Conservation (phyloP, 2,113 vertebrate genomes). For the Nesogale talazaci region DNA sequence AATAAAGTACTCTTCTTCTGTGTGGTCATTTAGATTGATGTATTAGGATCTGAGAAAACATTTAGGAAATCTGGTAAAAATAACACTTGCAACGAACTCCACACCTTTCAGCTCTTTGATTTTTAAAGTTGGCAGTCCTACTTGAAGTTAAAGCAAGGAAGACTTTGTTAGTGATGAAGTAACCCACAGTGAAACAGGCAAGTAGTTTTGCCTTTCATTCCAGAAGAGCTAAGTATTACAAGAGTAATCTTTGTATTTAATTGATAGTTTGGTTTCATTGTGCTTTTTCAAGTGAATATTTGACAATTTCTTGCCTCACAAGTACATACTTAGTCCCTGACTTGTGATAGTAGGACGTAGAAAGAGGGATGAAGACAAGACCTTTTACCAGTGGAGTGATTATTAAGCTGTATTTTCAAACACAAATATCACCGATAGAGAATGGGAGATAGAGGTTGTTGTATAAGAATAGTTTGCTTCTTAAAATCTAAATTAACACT, state of each 20-base stretch:
- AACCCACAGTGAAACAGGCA: slow-evolving; percentile 12
- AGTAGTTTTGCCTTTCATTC: not conserved
- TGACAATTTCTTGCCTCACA: not conserved
- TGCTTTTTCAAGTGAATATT: not conserved
- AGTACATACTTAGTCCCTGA: not conserved
- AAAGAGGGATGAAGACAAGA: not conserved
- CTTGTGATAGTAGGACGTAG: not conserved
- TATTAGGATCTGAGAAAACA: slow-evolving; percentile 41
- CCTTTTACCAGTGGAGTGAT: not conserved
- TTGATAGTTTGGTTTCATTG: not conserved
- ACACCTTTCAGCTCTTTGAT: not conserved
- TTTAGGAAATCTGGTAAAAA: not conserved
- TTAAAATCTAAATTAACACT: not conserved
- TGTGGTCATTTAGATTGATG: slow-evolving; percentile 31
- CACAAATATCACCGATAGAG: not conserved
- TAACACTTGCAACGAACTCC: not conserved
- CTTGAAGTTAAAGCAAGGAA: not conserved
- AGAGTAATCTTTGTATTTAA: slow-evolving; percentile 26
- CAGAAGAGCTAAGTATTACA: not conserved
- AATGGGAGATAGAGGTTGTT: not conserved
- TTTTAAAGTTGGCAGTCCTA: not conserved
- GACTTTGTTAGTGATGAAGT: not conserved
- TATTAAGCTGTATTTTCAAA: slow-evolving; percentile 23
- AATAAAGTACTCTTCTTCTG: slow-evolving; percentile 57
- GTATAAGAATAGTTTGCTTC: not conserved